Conservation (phyloP, 2,797 vertebrate species). For the Pantherophis vulpinus region DNA sequence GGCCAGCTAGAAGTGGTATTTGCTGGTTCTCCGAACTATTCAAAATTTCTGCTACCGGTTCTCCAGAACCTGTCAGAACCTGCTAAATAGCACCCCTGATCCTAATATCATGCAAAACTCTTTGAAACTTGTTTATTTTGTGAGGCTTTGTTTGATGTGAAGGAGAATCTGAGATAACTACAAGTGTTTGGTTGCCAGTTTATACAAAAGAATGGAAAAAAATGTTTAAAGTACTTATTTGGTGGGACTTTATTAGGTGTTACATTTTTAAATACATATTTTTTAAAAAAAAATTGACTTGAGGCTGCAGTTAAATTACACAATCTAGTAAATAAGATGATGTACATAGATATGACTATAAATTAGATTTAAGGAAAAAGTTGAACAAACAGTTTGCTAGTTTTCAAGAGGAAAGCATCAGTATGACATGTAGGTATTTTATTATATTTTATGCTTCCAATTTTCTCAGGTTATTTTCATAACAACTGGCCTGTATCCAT, state of each 20-base stretch:
- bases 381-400: background rate
- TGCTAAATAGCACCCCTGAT: background rate
- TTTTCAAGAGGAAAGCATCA: background rate
- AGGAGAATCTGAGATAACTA: background rate
- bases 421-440: background rate
- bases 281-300: background rate
- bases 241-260: background rate
- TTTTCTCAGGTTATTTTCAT: background rate
- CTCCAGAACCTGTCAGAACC: too few relatives aligned
- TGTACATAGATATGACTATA: background rate
- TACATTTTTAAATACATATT: background rate
- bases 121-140: background rate
- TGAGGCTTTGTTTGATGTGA: background rate
- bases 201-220: background rate
- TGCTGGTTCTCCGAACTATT: too few relatives aligned
- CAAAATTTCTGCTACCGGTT: too few relatives aligned
- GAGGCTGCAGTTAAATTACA: background rate
- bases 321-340: background rate
- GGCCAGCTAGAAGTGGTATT: too few relatives aligned
- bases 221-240: background rate
- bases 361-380: background rate
- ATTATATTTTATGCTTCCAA: background rate
- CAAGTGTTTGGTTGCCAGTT: background rate
- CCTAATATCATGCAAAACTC: background rate
- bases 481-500: background rate